Percentiles rank a stretch among this genome's conserved stretches.
These are phyloP conservation scores for Chromobotia macracanthus DNA, from an alignment of 2,797 vertebrate species.

Conservation along the genomic window DNA sequence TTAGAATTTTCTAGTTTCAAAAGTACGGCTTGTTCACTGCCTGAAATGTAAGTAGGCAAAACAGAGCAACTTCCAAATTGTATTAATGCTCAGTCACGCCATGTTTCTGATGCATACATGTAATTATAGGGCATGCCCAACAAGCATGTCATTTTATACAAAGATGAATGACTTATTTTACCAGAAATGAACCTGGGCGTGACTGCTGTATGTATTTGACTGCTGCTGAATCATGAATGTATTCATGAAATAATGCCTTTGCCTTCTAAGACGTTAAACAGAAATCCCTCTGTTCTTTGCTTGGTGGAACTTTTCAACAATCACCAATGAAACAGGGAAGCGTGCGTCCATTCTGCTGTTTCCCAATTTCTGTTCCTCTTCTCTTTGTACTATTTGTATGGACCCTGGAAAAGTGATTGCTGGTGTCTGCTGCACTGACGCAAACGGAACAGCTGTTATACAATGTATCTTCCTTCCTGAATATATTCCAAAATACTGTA, in stretches of 20 bases:
- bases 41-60: neutral
- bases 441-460: constrained; percentile 57
- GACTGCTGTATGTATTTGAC: constrained; percentile 12
- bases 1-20: neutral
- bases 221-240: neutral
- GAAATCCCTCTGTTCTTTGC: constrained; percentile 7
- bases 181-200: constrained; percentile 16
- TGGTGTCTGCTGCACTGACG: constrained; percentile 48
- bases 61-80: neutral
- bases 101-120: constrained; percentile 15
- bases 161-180: constrained; percentile 3
- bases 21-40: neutral
- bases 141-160: constrained; percentile 20
- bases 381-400: constrained; percentile 19
- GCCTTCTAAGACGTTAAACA: neutral
- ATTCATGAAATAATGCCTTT: neutral
- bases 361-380: constrained; percentile 50
- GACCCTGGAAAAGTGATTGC: constrained; percentile 35
- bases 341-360: constrained; percentile 35
- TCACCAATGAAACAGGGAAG: constrained; percentile 25
- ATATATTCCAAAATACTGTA: constrained; percentile 70
- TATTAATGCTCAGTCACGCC: constrained; percentile 21
- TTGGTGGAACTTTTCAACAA: constrained; percentile 6
- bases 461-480: constrained; percentile 72
- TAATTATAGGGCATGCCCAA: constrained; percentile 25